phyloP scores from a whole-genome alignment of 2,797 vertebrate genomes.

The Crocodylus rhombifer region DNA sequence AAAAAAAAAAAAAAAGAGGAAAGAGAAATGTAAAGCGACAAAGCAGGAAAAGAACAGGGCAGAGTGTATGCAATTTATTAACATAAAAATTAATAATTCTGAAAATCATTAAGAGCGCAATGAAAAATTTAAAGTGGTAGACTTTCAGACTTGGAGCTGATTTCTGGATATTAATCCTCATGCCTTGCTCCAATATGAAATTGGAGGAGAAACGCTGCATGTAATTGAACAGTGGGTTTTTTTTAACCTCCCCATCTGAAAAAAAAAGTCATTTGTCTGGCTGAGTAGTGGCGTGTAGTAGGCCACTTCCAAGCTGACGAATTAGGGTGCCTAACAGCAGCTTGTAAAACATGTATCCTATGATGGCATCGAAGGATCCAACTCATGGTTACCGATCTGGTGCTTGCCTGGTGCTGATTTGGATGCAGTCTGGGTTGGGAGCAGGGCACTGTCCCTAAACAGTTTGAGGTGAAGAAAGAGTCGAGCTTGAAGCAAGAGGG shows the following conservation, averaged over 20 bases:
- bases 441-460: background rate
- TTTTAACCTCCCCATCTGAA: conserved; percentile 5
- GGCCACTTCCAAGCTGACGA: conserved; percentile 29
- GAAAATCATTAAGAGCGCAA: conserved; percentile 39
- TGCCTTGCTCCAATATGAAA: conserved; percentile 12
- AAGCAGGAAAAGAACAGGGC: conserved; percentile 64
- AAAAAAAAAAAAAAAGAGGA: background rate
- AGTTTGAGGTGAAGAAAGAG: conserved; percentile 51
- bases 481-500: conserved; percentile 41
- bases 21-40: conserved; percentile 68
- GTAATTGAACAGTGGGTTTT: conserved; percentile 6
- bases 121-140: background rate
- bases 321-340: conserved; percentile 47
- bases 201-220: background rate
- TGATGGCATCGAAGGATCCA: conserved; percentile 46
- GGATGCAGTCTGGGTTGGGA: conserved; percentile 31
- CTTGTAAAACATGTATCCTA: conserved; percentile 52
- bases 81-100: conserved; percentile 59
- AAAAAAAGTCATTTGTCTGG: conserved; percentile 24
- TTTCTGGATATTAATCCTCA: conserved; percentile 36
- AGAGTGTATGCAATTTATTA: conserved; percentile 64
- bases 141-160: background rate
- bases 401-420: conserved; percentile 57
- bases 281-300: background rate
- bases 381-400: conserved; percentile 54